phyloP scores from a whole-genome alignment of 2,888 invertebrate genomes.

The Hirtodrosophila alboralis region DNA sequence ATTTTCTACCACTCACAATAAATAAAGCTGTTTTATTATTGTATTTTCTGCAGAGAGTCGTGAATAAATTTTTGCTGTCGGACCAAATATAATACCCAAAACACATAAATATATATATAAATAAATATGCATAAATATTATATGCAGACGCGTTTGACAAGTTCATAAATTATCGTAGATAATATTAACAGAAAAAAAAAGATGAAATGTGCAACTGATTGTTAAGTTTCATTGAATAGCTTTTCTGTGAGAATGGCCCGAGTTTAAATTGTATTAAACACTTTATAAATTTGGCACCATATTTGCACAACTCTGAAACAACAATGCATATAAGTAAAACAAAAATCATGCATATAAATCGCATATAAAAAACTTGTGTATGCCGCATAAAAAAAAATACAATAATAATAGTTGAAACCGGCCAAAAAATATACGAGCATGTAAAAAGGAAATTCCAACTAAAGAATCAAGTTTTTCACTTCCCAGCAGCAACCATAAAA shows the following conservation, averaged over 20 bases:
- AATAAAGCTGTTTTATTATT: constrained; percentile 58
- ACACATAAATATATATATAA: neutral
- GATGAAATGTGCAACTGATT: constrained; percentile 43
- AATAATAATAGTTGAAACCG: too few species aligned
- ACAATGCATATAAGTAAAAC: constrained; percentile 7
- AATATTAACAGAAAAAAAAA: constrained; percentile 9
- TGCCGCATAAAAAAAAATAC: too few species aligned
- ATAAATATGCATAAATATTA: constrained; percentile 3
- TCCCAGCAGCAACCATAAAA: too few species aligned
- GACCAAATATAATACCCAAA: constrained; percentile 35
- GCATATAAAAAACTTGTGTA: constrained; percentile 7
- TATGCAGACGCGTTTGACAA: constrained; percentile 49
- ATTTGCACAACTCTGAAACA: neutral
- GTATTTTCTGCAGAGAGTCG: constrained; percentile 40
- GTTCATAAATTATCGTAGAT: constrained; percentile 57
- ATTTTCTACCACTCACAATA: constrained; percentile 44
- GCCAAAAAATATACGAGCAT: too few species aligned
- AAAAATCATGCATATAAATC: constrained; percentile 15
- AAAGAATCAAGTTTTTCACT: too few species aligned
- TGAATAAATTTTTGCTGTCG: constrained; percentile 53
- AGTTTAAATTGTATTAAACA: constrained; percentile 40
- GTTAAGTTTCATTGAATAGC: constrained; percentile 53
- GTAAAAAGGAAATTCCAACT: too few species aligned
- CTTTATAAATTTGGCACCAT: constrained; percentile 22
- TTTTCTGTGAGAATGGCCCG: constrained; percentile 21